Percentiles rank a stretch among this genome's conserved stretches.
Conservation (phyloP, 1,140 invertebrate genomes). For the Oncopodura yosiiana region DNA sequence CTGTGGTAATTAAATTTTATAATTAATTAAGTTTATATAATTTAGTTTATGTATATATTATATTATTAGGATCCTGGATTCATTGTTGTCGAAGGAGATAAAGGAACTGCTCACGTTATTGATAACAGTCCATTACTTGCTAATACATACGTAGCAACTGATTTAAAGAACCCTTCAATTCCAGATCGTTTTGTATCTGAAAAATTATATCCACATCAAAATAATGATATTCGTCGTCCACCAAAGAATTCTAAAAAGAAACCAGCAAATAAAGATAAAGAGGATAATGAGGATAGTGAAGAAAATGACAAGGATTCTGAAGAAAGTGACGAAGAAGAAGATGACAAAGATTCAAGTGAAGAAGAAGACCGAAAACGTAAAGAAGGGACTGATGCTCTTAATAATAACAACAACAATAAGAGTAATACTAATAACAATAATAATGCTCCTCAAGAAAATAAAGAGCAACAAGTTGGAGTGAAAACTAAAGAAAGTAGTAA, state of each 20-base stretch:
- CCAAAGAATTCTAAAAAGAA: background rate
- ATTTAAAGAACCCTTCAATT: conserved; percentile 1
- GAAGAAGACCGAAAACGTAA: background rate
- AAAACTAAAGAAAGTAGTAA: background rate
- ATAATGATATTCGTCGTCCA: background rate
- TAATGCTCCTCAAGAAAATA: background rate
- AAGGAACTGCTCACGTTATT: background rate
- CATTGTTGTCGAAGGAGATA: conserved; percentile 4
- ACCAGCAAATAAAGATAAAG: background rate
- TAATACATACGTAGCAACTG: background rate
- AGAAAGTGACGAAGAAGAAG: background rate
- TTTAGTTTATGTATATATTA: too few species aligned
- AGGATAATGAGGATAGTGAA: background rate
- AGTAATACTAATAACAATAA: background rate
- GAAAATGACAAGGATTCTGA: background rate
- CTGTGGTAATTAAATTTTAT: too few species aligned
- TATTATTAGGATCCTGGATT: too few species aligned
- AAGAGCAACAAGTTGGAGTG: background rate
- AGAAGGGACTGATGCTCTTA: conserved; percentile 1
- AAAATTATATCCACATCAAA: background rate
- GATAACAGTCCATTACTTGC: conserved; percentile 3
- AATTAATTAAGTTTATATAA: too few species aligned
- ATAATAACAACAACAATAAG: conserved; percentile 6
- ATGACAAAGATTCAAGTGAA: background rate
- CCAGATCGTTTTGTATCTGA: background rate